Base-by-base conservation (phyloP, 2,888 invertebrate genomes). In the Heteropelma amictum region DNA sequence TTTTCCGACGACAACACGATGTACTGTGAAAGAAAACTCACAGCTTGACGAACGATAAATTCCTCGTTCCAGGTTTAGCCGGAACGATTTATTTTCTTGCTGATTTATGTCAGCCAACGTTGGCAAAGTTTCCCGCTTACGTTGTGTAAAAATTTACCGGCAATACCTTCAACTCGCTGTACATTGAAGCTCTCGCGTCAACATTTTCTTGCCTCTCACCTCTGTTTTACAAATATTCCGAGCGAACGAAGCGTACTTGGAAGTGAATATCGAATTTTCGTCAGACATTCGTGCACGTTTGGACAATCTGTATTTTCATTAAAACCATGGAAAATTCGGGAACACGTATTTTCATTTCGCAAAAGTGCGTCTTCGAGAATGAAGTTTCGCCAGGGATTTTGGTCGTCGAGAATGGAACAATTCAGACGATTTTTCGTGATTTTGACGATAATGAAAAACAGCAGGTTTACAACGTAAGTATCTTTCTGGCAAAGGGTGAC, bases 91-190 rank as follows among this genome's bases (percentile, higher is more conserved):
- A 95, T 87, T 93, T 95, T 80, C 90, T 95, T 28, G 88, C 92
- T 40, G 96, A 97, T 83, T 88, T 96, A 56, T 90, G 92, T 73
- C 87, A 92, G 64, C 93, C 94, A 0, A 79, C 88, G 35, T 88
- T 92, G 12, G 94, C 96, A 0, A 93, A 92, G 85, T 96, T 97
- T 87, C 97, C 97, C 26, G 95, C 92, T 3, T 95, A 93, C 84
- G 89, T 90, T 78, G 69, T 93, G 45, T 92, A 88, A 87, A 77
- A 30, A 28, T 63, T 28, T 51, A 45, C 17, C 8, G 33, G 21
- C n/a, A 33, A 26, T 17, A 58, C 26, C 60, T 47, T 17, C 56
- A 28, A 23, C 26, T 12, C 10, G 28, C 28, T 60, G 8, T n/a
- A n/a, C n/a, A n/a, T n/a, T n/a, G n/a, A n/a, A n/a, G n/a, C n/a